Percentiles rank a stretch among this genome's conserved stretches.
Conservation (phyloP, 1,140 invertebrate species). For the Anoplolepis gracilipes region DNA sequence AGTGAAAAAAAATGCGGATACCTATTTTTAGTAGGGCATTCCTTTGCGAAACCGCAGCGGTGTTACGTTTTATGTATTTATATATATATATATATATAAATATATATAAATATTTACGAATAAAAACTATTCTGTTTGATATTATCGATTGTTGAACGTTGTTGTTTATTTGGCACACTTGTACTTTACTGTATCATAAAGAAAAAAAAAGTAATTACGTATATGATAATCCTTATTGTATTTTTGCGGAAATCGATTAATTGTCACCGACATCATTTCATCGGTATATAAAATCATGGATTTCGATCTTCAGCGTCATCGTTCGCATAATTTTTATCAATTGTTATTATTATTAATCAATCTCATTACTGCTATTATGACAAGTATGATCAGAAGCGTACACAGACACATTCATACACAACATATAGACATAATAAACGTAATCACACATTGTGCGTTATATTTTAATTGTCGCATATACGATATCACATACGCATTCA, state of each 20-base stretch:
- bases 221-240: slow-evolving; percentile 76
- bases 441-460: slow-evolving; percentile 58
- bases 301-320: slow-evolving; percentile 44
- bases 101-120: slow-evolving; percentile 76
- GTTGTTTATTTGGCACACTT: slow-evolving; percentile 85
- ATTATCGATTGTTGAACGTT: slow-evolving; percentile 85
- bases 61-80: slow-evolving; percentile 85
- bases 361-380: slow-evolving; percentile 15
- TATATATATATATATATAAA: slow-evolving; percentile 73
- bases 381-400: background rate
- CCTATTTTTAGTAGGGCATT: slow-evolving; percentile 79
- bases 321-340: slow-evolving; percentile 46
- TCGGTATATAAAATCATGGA: slow-evolving; percentile 47
- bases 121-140: slow-evolving; percentile 83
- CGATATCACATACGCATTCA: slow-evolving; percentile 42
- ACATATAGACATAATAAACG: background rate
- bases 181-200: slow-evolving; percentile 85
- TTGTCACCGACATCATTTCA: slow-evolving; percentile 50
- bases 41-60: slow-evolving; percentile 74
- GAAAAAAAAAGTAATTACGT: slow-evolving; percentile 63
- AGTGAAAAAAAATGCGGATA: slow-evolving; percentile 35
- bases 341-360: slow-evolving; percentile 41
- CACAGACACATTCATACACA: background rate
- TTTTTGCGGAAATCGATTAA: slow-evolving; percentile 72
- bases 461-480: slow-evolving; percentile 68